Conservation (phyloP, 2,888 invertebrate genomes). For the Celastrina argiolus region DNA sequence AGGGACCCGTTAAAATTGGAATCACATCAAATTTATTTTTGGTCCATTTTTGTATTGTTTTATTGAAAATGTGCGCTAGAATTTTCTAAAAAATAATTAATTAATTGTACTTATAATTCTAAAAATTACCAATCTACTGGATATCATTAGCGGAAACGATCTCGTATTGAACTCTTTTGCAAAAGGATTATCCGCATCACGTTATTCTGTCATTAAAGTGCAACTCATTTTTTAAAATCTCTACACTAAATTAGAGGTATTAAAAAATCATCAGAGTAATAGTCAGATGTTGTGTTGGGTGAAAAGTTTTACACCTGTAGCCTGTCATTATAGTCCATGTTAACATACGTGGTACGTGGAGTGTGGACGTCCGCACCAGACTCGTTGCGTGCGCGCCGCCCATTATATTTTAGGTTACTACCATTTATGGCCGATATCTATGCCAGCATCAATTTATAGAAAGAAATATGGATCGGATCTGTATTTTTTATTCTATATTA, state of each 20-base stretch:
- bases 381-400: conserved; percentile 19
- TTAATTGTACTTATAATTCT: too few relatives aligned
- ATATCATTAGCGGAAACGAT: background rate
- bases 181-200: conserved; percentile 3
- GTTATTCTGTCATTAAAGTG: conserved; percentile 4
- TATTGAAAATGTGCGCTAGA: too few relatives aligned
- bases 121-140: background rate
- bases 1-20: too few relatives aligned
- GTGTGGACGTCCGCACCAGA: too few relatives aligned
- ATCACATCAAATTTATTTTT: too few relatives aligned
- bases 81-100: too few relatives aligned
- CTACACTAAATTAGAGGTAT: background rate
- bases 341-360: background rate
- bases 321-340: background rate
- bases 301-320: conserved; percentile 7
- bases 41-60: too few relatives aligned
- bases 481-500: conserved; percentile 21
- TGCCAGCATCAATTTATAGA: conserved; percentile 23
- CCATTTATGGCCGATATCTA: conserved; percentile 23
- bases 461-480: conserved; percentile 23
- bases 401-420: conserved; percentile 24
- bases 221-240: background rate
- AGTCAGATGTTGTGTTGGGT: background rate
- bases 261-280: conserved; percentile 16
- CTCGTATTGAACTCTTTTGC: background rate